Conservation (phyloP, 35 echinoderm and acorn worm species). For the Patiria miniata region DNA sequence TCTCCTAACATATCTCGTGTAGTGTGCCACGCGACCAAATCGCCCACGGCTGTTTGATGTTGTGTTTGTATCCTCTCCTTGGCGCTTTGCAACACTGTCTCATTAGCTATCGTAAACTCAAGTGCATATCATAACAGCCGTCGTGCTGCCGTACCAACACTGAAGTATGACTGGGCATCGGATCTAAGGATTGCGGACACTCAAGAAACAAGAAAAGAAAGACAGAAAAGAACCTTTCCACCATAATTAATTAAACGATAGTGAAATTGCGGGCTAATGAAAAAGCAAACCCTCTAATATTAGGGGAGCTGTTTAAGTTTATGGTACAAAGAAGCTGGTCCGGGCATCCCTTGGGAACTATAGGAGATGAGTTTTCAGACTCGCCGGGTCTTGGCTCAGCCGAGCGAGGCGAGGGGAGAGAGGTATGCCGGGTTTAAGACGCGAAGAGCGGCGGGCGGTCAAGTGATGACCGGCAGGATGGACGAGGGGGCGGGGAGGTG, state of each 20-base stretch:
- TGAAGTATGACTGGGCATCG: not conserved
- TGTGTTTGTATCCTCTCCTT: not conserved
- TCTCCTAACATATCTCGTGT: not conserved
- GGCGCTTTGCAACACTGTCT: not conserved
- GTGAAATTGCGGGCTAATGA: slow-evolving; percentile 9
- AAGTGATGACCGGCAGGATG: not conserved
- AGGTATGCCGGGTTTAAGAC: not conserved
- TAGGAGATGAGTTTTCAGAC: slow-evolving; percentile 3
- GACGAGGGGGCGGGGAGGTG: not conserved
- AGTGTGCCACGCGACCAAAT: not conserved
- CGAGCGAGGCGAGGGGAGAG: not conserved
- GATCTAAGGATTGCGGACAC: not conserved
- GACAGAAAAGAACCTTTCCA: not conserved
- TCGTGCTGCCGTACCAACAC: not conserved
- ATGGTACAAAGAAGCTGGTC: slow-evolving; percentile 7
- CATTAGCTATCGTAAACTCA: not conserved
- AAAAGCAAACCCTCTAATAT: not conserved
- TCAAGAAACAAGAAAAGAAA: too few relatives aligned
- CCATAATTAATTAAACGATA: slow-evolving; percentile 29
- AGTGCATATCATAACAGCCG: slow-evolving; percentile 8
- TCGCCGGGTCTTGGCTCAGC: not conserved
- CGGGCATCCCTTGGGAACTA: not conserved
- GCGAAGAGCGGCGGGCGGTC: not conserved
- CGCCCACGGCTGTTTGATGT: slow-evolving; percentile 2
- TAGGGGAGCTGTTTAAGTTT: slow-evolving; percentile 13